Base-by-base conservation (phyloP, 1,140 invertebrate species). In the Cepaea nemoralis region DNA sequence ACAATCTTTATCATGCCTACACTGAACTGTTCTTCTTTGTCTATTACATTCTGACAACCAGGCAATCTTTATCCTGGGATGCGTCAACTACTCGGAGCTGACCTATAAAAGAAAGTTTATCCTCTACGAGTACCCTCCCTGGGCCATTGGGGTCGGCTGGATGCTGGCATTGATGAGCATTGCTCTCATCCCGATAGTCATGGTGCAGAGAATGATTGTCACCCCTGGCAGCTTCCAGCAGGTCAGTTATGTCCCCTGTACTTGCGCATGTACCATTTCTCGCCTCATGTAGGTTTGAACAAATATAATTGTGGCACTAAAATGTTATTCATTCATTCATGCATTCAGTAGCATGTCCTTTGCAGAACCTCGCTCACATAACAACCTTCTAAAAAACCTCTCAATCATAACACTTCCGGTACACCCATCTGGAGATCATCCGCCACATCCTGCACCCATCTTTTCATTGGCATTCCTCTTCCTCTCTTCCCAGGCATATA, bases 61-160 rank as follows among this genome's bases (percentile, higher is more conserved):
- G 94, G 92, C 93, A 27, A 94, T 94, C 33, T 93, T 95, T 81
- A 83, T 94, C 0, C 93, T 93, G 27, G 94, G 93, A 35, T 92
- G 94, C 40, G 83, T 91, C 16, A 84, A 93, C 81, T 94, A 94
- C 82, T 93, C 93, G 0, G 91, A 92, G 66, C 87, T 94, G 50
- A 93, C 91, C 19, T 89, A 89, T 73, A 93, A 94, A 74, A 91
- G 92, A 19, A 86, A 86, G 77, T 83, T 67, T 16, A 77, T 83
- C n/a, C 82, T 39, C 16, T 88, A 88, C 77, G 76, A 83, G 42
- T 91, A 89, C 79, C 90, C 90, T 1, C 50, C 71, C 45, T 91
- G 89, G 89, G 87, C 88, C 31, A 85, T 89, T 27, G 74, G 63
- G 5, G 80, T 90, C 27, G 90, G 90, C 59, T 91, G 90, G 90